Conservation (phyloP, 1,140 invertebrate genomes). For the Cylas formicarius region DNA sequence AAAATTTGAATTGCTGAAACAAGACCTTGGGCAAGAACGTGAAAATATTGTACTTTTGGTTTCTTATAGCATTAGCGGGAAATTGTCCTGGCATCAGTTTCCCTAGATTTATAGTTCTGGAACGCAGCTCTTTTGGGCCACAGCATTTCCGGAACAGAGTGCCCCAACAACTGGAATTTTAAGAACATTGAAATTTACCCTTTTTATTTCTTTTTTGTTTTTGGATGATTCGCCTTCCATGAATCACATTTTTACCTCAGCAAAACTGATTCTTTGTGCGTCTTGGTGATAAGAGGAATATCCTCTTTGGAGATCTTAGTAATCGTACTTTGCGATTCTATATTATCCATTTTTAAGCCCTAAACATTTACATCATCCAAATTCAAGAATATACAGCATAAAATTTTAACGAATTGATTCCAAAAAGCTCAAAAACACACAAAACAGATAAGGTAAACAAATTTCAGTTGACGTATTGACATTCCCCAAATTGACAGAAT, state of each 20-base stretch:
- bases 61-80: constrained; percentile 93
- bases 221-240: background rate
- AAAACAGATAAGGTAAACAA: too few species aligned
- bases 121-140: constrained; percentile 55
- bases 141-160: constrained; percentile 63
- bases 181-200: background rate
- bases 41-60: constrained; percentile 98
- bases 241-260: constrained; percentile 27
- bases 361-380: background rate
- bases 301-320: constrained; percentile 55
- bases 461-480: too few species aligned
- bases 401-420: too few species aligned
- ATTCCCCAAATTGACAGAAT: too few species aligned
- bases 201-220: background rate
- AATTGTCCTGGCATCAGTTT: constrained; percentile 65
- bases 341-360: constrained; percentile 31
- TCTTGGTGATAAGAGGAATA: constrained; percentile 55
- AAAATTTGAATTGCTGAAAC: constrained; percentile 98
- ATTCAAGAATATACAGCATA: too few species aligned
- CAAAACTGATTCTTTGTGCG: constrained; percentile 46
- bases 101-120: constrained; percentile 61
- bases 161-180: constrained; percentile 52
- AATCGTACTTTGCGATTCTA: constrained; percentile 49
- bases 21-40: constrained; percentile 96
- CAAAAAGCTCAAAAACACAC: too few species aligned